Evolutionary conservation across 2,888 invertebrate genomes (phyloP).

Genomic region (Polydrusus pterygomalis): DNA sequence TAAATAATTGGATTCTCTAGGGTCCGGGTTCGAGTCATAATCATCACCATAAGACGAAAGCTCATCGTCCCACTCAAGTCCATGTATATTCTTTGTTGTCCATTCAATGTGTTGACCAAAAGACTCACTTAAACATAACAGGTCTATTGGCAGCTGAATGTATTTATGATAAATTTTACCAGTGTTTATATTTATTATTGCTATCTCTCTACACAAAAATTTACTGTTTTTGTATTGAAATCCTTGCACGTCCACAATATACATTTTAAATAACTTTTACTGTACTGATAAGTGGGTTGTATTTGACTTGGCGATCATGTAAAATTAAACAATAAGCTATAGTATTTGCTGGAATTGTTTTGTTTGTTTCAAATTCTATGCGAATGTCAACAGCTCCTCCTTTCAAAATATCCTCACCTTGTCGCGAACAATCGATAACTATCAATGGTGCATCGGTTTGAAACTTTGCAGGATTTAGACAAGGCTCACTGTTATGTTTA

Average conservation of each 20-base stretch:
- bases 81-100: neutral
- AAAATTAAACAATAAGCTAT: constrained; percentile 60
- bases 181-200: constrained; percentile 1
- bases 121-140: neutral
- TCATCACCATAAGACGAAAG: too few species aligned
- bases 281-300: constrained; percentile 58
- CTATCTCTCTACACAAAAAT: constrained; percentile 22
- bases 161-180: neutral
- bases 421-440: constrained; percentile 41
- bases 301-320: constrained; percentile 59
- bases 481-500: constrained; percentile 4
- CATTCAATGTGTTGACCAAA: neutral
- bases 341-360: constrained; percentile 58
- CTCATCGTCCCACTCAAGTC: neutral
- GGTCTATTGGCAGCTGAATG: neutral
- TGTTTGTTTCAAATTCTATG: constrained; percentile 60
- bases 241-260: constrained; percentile 5
- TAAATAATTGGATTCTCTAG: constrained; percentile 2
- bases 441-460: constrained; percentile 57
- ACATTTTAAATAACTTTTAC: constrained; percentile 30
- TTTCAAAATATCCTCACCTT: constrained; percentile 56
- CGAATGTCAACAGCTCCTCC: constrained; percentile 44
- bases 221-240: neutral
- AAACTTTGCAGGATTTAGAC: neutral
- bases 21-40: too few species aligned